phyloP scores from a whole-genome alignment of 2,888 invertebrate genomes.

The Cloeon dipterum region DNA sequence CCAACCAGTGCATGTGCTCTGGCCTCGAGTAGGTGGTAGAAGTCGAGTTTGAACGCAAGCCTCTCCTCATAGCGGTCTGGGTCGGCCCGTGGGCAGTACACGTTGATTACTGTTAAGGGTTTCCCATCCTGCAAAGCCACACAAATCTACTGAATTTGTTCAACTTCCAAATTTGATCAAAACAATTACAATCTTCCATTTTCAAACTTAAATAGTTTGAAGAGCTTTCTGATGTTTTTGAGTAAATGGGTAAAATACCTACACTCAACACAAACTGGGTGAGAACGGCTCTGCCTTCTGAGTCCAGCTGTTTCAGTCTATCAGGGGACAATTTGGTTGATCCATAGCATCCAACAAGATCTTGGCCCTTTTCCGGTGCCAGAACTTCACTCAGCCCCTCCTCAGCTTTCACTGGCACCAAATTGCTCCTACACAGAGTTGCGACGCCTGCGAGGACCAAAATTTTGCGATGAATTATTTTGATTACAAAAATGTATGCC shows the following conservation, averaged over 20 bases:
- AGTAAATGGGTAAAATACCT: not conserved
- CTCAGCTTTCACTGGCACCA: constrained; percentile 18
- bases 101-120: constrained; percentile 18
- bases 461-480: no score
- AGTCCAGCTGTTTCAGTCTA: constrained; percentile 18
- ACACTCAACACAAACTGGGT: constrained; percentile 16
- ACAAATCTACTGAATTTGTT: constrained; percentile 1
- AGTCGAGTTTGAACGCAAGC: constrained; percentile 18
- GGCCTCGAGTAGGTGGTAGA: constrained; percentile 19
- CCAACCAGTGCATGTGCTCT: constrained; percentile 17
- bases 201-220: no score
- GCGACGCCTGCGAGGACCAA: constrained; percentile 19
- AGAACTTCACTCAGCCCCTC: constrained; percentile 18
- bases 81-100: constrained; percentile 24
- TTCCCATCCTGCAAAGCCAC: constrained; percentile 1
- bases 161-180: no score
- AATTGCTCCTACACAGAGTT: constrained; percentile 18
- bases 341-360: constrained; percentile 15
- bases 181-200: no score
- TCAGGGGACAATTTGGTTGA: constrained; percentile 14
- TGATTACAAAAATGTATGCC: constrained; percentile 1
- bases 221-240: no score
- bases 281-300: constrained; percentile 22
- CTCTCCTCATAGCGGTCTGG: constrained; percentile 19
- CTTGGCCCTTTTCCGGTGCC: constrained; percentile 6